A percentile compares a stretch with the other conserved stretches of the same genome.
Evolutionary conservation across 2,113 vertebrate genomes (phyloP).

Genomic region (Montifringilla adamsi): DNA sequence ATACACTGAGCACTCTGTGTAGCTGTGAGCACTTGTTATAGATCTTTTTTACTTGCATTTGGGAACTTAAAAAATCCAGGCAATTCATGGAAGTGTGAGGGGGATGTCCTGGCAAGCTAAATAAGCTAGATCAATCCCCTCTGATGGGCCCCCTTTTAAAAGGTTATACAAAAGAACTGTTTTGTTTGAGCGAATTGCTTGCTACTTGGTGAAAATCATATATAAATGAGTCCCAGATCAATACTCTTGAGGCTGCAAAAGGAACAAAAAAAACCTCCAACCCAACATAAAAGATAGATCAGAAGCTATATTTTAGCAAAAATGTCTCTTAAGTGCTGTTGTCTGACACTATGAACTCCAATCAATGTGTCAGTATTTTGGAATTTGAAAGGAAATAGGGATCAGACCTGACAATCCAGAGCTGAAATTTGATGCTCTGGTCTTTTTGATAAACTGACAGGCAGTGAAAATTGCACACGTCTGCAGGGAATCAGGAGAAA

Average conservation of each 20-base stretch:
- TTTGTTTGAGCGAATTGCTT: conserved; percentile 31
- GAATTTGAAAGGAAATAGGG: conserved; percentile 75
- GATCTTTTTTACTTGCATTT: background rate
- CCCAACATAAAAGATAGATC: conserved; percentile 42
- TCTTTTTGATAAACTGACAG: conserved; percentile 69
- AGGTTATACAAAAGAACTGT: conserved; percentile 57
- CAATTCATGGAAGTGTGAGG: background rate
- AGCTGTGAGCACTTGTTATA: background rate
- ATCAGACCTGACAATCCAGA: conserved; percentile 68
- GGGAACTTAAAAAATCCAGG: background rate
- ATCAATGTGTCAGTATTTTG: conserved; percentile 69
- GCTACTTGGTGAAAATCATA: conserved; percentile 52
- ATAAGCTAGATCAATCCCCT: conserved; percentile 12
- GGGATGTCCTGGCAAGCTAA: conserved; percentile 11
- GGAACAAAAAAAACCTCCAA: background rate
- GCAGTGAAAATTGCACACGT: conserved; percentile 62
- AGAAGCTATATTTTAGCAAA: conserved; percentile 63
- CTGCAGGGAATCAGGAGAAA: conserved; percentile 50
- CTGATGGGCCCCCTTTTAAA: conserved; percentile 36
- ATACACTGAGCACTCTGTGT: background rate
- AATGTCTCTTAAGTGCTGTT: conserved; percentile 67
- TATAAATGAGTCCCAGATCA: conserved; percentile 58
- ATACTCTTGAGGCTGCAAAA: conserved; percentile 36
- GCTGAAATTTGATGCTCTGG: conserved; percentile 65
- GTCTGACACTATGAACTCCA: conserved; percentile 70